Conservation (phyloP, 2,113 vertebrate species). For the Albula goreensis region DNA sequence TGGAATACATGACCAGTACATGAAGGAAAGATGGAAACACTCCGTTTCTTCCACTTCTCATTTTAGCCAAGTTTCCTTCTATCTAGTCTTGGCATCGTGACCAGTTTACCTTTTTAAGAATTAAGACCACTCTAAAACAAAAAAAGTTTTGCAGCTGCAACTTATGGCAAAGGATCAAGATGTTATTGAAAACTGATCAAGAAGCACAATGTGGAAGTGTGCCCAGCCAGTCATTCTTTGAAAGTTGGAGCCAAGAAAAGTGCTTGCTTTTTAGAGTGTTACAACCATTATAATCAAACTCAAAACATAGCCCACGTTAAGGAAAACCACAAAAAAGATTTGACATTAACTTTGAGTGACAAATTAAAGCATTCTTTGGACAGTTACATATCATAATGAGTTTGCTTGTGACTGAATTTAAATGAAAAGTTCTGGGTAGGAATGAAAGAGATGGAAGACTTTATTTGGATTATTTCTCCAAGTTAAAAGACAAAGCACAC, state of each 20-base stretch:
- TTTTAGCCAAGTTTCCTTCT: background rate
- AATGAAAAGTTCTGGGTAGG: background rate
- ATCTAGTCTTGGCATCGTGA: background rate
- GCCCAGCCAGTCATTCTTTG: background rate
- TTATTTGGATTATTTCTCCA: background rate
- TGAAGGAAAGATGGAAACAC: background rate
- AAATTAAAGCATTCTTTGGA: too few species aligned
- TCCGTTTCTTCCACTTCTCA: background rate
- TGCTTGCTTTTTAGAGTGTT: background rate
- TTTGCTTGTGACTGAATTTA: background rate
- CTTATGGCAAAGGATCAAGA: background rate
- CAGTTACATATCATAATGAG: background rate
- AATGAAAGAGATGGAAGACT: background rate
- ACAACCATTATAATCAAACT: too few species aligned
- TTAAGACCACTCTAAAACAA: background rate
- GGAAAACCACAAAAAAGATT: too few species aligned
- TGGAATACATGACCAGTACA: background rate
- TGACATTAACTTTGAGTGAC: too few species aligned
- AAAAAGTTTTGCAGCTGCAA: background rate
- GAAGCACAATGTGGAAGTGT: slow-evolving; percentile 3
- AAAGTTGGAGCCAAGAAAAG: background rate
- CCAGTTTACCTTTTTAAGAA: background rate
- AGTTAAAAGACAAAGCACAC: background rate
- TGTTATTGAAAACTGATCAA: slow-evolving; percentile 9
- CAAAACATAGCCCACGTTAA: too few species aligned